Evolutionary conservation across 2,888 invertebrate genomes (phyloP).

Genomic region (Ptilodon capucinus): DNA sequence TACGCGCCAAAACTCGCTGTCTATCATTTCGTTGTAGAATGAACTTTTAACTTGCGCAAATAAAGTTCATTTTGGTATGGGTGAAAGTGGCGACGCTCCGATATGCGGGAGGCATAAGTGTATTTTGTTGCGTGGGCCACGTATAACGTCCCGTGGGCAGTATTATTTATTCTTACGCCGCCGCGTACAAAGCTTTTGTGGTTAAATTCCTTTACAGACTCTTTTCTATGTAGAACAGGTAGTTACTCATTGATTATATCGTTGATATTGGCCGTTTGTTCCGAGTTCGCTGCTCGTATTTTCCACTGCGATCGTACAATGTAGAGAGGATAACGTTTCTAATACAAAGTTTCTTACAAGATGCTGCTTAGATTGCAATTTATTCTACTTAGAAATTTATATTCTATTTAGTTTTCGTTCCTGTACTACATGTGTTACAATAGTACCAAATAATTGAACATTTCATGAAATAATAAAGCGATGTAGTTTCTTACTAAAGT

Average conservation of each 20-base stretch:
- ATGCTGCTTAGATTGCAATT: not conserved
- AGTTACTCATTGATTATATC: slow-evolving; percentile 66
- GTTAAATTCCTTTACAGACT: slow-evolving; percentile 47
- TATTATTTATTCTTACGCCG: slow-evolving; percentile 68
- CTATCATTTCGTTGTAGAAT: too few relatives aligned
- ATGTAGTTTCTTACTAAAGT: too few relatives aligned
- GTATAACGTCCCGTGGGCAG: slow-evolving; percentile 65
- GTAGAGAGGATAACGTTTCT: not conserved
- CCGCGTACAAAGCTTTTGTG: slow-evolving; percentile 54
- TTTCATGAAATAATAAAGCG: too few relatives aligned
- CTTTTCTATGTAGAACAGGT: slow-evolving; percentile 60
- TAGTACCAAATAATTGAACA: too few relatives aligned
- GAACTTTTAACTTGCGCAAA: too few relatives aligned
- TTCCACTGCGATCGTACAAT: slow-evolving; percentile 10
- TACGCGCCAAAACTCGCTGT: too few relatives aligned
- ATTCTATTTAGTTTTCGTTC: not conserved
- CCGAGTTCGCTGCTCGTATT: slow-evolving; percentile 33
- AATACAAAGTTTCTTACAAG: not conserved
- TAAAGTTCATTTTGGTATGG: too few relatives aligned
- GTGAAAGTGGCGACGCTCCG: too few relatives aligned
- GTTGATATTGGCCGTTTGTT: slow-evolving; percentile 45
- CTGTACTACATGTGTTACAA: not conserved
- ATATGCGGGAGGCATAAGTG: too few relatives aligned
- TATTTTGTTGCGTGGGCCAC: slow-evolving; percentile 62
- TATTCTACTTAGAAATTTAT: not conserved